Percentiles rank a stretch among this genome's conserved stretches.
Conservation (phyloP, 2,797 vertebrate species). For the Danio kyathit region DNA sequence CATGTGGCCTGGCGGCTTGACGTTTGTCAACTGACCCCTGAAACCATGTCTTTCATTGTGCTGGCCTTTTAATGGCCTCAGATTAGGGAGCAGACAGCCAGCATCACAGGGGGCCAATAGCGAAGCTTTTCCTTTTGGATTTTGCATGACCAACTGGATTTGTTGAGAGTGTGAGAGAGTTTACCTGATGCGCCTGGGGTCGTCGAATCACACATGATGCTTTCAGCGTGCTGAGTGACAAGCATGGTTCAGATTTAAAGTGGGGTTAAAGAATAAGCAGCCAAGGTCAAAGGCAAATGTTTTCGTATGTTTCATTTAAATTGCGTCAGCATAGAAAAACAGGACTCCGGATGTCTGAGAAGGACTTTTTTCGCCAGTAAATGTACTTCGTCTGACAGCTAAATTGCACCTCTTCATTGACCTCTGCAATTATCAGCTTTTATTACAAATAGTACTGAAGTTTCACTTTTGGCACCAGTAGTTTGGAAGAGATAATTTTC, state of each 20-base stretch:
- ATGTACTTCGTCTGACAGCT: conserved; percentile 52
- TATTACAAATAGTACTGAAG: conserved; percentile 57
- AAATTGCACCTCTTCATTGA: conserved; percentile 55
- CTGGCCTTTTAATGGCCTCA: conserved; percentile 53
- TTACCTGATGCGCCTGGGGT: conserved; percentile 43
- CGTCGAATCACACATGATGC: conserved; percentile 33
- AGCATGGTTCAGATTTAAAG: conserved; percentile 50
- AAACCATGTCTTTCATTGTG: conserved; percentile 55
- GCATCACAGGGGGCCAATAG: conserved; percentile 31
- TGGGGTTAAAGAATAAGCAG: conserved; percentile 56
- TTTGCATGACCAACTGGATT: conserved; percentile 35
- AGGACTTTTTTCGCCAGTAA: conserved; percentile 35
- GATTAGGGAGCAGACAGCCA: conserved; percentile 46
- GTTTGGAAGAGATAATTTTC: conserved; percentile 47
- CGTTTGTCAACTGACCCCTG: conserved; percentile 60
- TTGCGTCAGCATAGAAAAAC: conserved; percentile 55
- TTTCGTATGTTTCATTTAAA: conserved; percentile 59
- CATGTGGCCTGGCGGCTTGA: conserved; percentile 52
- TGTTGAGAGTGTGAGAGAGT: conserved; percentile 25
- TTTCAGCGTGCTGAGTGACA: conserved; percentile 41
- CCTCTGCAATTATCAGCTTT: conserved; percentile 62
- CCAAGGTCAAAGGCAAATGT: conserved; percentile 54
- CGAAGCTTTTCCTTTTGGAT: background rate
- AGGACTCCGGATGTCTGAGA: conserved; percentile 35
- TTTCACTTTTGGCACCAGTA: conserved; percentile 34